Percentiles rank a stretch among this genome's conserved stretches.
Conservation (phyloP, 2,888 invertebrate species). For the Cephus spinipes region DNA sequence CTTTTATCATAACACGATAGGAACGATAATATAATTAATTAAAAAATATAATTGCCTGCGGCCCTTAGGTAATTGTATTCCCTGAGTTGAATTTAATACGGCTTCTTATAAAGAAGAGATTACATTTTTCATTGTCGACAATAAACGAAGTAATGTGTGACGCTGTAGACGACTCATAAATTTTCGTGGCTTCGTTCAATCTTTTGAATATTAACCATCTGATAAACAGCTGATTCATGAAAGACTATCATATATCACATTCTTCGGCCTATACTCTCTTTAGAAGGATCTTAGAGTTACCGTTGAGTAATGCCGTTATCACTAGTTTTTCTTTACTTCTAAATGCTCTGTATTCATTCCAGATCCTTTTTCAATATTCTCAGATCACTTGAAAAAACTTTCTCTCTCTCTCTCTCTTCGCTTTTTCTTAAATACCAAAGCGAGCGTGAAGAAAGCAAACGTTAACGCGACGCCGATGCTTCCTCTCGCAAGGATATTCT, state of each 20-base stretch:
- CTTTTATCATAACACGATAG: not conserved
- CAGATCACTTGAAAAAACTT: not conserved
- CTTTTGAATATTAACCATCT: not conserved
- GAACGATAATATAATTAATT: not conserved
- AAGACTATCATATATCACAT: not conserved
- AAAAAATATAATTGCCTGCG: not conserved
- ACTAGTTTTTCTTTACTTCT: not conserved
- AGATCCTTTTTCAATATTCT: not conserved
- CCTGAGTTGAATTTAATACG: not conserved
- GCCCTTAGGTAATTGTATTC: not conserved
- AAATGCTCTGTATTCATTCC: not conserved
- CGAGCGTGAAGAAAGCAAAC: not conserved
- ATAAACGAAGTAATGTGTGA: not conserved
- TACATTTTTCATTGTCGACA: not conserved
- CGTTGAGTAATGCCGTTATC: not conserved
- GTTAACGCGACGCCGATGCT: not conserved
- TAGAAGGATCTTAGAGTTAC: not conserved
- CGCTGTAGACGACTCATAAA: not conserved
- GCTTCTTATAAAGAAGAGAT: not conserved
- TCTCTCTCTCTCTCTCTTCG: too few relatives aligned
- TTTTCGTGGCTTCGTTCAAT: not conserved
- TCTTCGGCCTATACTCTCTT: not conserved
- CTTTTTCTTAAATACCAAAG: not conserved
- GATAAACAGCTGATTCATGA: not conserved
- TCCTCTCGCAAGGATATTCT: not conserved